phyloP scores from a whole-genome alignment of 1,140 invertebrate species.

The Temnothorax longispinosus region DNA sequence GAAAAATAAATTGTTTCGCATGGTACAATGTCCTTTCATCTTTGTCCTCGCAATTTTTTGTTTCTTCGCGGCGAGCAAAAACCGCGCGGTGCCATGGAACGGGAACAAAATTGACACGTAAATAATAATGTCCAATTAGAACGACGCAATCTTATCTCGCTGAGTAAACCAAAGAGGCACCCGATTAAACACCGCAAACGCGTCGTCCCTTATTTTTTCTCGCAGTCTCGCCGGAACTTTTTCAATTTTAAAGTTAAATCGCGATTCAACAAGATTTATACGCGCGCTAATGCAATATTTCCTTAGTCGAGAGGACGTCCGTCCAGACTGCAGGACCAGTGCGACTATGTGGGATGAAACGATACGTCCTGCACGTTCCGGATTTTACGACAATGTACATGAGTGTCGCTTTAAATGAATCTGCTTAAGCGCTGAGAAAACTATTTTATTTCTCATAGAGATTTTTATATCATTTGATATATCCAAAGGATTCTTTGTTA shows the following conservation, averaged over 20 bases:
- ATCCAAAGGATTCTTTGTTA: background rate
- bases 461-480: background rate
- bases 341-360: constrained; percentile 19
- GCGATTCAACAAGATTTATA: constrained; percentile 60
- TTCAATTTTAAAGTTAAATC: constrained; percentile 64
- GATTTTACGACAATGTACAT: background rate
- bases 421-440: constrained; percentile 13
- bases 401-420: constrained; percentile 23
- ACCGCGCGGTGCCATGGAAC: background rate
- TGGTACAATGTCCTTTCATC: background rate
- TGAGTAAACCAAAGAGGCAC: constrained; percentile 34
- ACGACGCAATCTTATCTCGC: constrained; percentile 43
- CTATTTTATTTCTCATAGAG: background rate
- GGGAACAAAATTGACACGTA: constrained; percentile 43
- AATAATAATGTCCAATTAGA: constrained; percentile 60
- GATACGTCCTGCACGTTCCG: constrained; percentile 6
- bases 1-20: background rate
- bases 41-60: background rate
- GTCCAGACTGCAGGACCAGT: constrained; percentile 10
- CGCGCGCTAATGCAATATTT: constrained; percentile 57
- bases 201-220: constrained; percentile 54
- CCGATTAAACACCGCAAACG: constrained; percentile 61
- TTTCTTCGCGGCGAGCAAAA: background rate
- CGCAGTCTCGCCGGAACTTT: constrained; percentile 47
- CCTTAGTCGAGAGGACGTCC: constrained; percentile 37